Conservation (phyloP, 2,888 invertebrate genomes). For the Norana najaformis region DNA sequence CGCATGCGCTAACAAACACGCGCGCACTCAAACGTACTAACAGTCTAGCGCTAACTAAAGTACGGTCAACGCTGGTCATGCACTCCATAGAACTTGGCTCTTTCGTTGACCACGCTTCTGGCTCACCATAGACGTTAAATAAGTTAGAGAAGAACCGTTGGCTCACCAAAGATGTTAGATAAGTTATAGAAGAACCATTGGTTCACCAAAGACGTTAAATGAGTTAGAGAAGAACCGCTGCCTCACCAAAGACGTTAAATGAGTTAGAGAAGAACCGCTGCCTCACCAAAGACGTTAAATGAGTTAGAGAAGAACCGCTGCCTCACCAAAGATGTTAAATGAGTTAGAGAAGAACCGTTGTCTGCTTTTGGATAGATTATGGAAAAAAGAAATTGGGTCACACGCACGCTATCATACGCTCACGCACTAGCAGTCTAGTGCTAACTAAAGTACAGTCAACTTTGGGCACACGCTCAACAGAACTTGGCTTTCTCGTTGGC, state of each 20-base stretch:
- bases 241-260: no score
- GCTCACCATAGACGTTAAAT: slow-evolving; percentile 1
- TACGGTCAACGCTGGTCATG: not conserved
- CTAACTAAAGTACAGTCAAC: not conserved
- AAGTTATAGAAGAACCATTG: no score
- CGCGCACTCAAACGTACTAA: not conserved
- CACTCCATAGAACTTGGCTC: not conserved
- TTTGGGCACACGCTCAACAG: not conserved
- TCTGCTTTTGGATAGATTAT: no score
- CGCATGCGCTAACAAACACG: not conserved
- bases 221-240: no score
- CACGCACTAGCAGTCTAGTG: not conserved
- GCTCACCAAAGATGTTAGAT: not conserved
- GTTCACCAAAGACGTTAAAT: no score
- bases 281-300: no score
- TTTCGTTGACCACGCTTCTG: not conserved
- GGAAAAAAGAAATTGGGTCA: no score
- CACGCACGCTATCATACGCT: not conserved
- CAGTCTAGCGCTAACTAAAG: not conserved
- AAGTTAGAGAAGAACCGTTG: not conserved
- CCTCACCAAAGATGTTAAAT: no score
- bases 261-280: no score
- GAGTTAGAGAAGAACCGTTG: no score
- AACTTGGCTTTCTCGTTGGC: not conserved
- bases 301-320: no score